Evolutionary conservation across 1,140 invertebrate species (phyloP).

Genomic region (Andrena cerasifolii): DNA sequence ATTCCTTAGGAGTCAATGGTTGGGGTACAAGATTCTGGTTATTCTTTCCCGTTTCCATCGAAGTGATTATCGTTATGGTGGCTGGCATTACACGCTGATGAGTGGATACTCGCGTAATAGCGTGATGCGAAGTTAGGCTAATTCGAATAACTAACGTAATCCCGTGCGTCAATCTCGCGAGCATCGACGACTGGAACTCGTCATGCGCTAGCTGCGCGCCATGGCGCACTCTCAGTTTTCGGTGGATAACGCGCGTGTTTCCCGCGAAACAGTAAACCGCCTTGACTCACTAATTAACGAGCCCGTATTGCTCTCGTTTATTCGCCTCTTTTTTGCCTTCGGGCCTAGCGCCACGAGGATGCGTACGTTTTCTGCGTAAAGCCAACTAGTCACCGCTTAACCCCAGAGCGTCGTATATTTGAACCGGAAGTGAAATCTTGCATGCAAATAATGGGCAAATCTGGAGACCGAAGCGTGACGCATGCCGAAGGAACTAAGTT

Average conservation of each 20-base stretch:
- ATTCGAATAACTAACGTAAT: slow-evolving; percentile 58
- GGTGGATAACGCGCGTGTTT: slow-evolving; percentile 57
- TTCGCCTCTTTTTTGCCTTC: neutral
- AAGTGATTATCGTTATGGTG: slow-evolving; percentile 53
- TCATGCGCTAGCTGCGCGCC: slow-evolving; percentile 23
- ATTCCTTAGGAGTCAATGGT: neutral
- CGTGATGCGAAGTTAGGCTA: slow-evolving; percentile 51
- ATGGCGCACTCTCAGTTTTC: slow-evolving; percentile 37
- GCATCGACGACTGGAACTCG: slow-evolving; percentile 45
- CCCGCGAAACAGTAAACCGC: slow-evolving; percentile 58
- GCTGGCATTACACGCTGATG: slow-evolving; percentile 51
- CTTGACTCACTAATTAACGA: slow-evolving; percentile 69
- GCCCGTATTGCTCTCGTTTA: slow-evolving; percentile 18
- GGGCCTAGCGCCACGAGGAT: slow-evolving; percentile 4
- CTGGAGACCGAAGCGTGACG: slow-evolving; percentile 14
- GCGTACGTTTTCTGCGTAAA: slow-evolving; percentile 62
- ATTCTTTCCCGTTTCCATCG: slow-evolving; percentile 55
- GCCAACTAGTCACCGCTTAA: slow-evolving; percentile 70
- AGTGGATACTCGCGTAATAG: slow-evolving; percentile 41
- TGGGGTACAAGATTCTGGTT: slow-evolving; percentile 44
- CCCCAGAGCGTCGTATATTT: neutral
- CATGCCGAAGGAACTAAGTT: neutral
- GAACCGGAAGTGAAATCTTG: slow-evolving; percentile 42
- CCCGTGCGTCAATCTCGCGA: slow-evolving; percentile 37
- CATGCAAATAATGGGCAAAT: slow-evolving; percentile 27